Percentiles rank a stretch among this genome's conserved stretches.
Conservation (phyloP, 2,113 vertebrate genomes). For the Indri indri region DNA sequence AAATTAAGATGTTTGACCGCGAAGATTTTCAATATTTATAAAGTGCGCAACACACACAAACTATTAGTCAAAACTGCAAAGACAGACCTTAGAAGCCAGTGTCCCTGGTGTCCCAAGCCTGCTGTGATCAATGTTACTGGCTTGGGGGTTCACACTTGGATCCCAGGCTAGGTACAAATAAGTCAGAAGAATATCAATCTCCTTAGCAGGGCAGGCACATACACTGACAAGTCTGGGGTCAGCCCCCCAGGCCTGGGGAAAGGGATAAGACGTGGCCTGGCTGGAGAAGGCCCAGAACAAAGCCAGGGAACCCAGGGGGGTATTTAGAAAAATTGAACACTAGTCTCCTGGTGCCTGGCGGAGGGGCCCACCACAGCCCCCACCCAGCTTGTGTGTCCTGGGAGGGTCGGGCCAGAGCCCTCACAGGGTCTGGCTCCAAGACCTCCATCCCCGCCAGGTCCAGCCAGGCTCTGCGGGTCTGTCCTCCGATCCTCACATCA, state of each 20-base stretch:
- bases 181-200: background rate
- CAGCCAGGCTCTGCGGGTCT: background rate
- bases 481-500: background rate
- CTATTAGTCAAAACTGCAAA: conserved; percentile 34
- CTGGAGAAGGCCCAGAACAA: background rate
- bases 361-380: background rate
- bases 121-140: background rate
- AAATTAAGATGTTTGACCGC: conserved; percentile 3
- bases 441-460: background rate
- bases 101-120: background rate
- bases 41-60: background rate
- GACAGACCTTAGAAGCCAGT: background rate
- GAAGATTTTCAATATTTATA: conserved; percentile 17
- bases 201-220: background rate
- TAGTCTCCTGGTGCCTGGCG: background rate
- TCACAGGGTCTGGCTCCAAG: background rate
- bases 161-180: background rate
- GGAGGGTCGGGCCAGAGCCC: background rate
- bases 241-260: background rate
- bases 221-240: background rate
- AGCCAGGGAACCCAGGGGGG: background rate
- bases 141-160: background rate
- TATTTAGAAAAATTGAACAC: background rate
- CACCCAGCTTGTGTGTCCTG: background rate
- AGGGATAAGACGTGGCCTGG: background rate